Evolutionary conservation across 1,140 invertebrate species (phyloP), one percentile per base, ranked within the genome.

Genomic region (Drosophila trapezifrons): DNA sequence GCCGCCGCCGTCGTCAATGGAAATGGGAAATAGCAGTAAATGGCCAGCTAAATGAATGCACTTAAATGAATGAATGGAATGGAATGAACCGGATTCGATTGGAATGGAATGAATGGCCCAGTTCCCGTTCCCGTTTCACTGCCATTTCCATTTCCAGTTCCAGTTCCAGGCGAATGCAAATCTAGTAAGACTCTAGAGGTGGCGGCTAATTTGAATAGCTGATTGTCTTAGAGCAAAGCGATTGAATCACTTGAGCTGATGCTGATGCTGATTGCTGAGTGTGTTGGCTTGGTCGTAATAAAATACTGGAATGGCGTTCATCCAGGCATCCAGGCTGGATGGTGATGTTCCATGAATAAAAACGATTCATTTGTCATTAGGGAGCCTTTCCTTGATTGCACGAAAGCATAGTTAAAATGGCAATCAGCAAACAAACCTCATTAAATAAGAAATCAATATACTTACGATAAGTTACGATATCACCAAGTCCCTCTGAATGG

Each of bases 1-100:
- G 49, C 49, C 29, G 29, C 32, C 45, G 38, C 20, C 10, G 12
- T 10, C 2, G 17, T 17, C 46, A 32, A 58, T 45, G 25, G 43
- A 32, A 54, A 64, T 59, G 37, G 58, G 43, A 43, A 52, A 54
- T 70, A 54, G 62, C 63, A 67, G 63, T 70, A 67, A 65, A 67
- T 54, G 29, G 37, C 37, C 18, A 15, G 29, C 37, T 42, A 51
- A 69, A 42, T 51, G 37, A 69, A 69, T 69, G 46, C 43, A 65
- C 65, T 65, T 52, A 65, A 67, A 43, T 43, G 59, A 52, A 47
- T 52, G 35, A 67, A 32, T 32, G 51, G 13, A 54, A 54, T 54
- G 18, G 51, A 54, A 54, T 54, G 51, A 63, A 67, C 46, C 43
- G 25, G 20, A 29, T 42, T 43, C 40, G 52, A 57, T 37, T 65